Percentiles rank a stretch among this genome's conserved stretches.
phyloP scores from a whole-genome alignment of 2,888 invertebrate genomes.

The Andrena marginata region DNA sequence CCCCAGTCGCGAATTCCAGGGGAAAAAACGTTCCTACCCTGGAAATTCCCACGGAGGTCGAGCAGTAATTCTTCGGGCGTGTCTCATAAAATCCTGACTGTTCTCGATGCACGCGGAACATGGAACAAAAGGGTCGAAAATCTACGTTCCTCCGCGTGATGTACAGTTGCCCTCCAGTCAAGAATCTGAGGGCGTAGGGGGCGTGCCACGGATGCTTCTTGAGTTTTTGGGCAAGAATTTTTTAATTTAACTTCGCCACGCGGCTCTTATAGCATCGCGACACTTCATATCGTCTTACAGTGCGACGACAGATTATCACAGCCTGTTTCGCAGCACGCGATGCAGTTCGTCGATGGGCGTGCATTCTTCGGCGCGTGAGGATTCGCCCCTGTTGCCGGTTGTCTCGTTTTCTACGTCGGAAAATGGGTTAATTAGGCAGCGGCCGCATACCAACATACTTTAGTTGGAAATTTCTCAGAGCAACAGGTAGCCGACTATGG shows the following conservation, averaged over 20 bases:
- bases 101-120: not conserved
- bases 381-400: conserved; percentile 14
- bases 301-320: not conserved
- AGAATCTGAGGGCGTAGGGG: not conserved
- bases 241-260: not conserved
- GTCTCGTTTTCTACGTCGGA: conserved; percentile 24
- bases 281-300: not conserved
- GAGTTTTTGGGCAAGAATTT: conserved; percentile 1
- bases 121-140: not conserved
- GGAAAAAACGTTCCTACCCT: not conserved
- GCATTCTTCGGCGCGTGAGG: not conserved
- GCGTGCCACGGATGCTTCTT: not conserved
- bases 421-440: conserved; percentile 58
- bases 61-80: conserved; percentile 6
- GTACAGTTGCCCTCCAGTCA: not conserved
- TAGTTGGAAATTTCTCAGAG: conserved; percentile 58
- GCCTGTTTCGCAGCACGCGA: not conserved
- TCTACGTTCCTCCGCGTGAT: not conserved
- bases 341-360: not conserved
- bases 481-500: conserved; percentile 61
- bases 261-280: not conserved
- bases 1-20: not conserved
- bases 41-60: conserved; percentile 20
- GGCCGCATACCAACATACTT: conserved; percentile 57
- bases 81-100: conserved; percentile 26